phyloP scores from a whole-genome alignment of 1,140 invertebrate genomes.

The Mamestra configurata region DNA sequence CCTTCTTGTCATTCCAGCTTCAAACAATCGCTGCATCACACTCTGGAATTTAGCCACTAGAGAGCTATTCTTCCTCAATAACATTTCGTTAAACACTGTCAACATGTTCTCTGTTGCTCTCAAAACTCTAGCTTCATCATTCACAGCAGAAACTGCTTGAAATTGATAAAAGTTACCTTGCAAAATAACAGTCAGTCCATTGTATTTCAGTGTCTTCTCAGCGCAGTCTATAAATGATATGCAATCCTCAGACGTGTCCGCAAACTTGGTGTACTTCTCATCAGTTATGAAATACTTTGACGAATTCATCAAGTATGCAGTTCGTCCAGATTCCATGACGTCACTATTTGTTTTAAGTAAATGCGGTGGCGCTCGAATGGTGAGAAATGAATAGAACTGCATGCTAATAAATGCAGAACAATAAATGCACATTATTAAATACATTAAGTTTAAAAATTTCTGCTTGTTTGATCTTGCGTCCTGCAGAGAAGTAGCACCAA shows the following conservation, averaged over 20 bases:
- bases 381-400: conserved; percentile 76
- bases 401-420: conserved; percentile 72
- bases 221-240: conserved; percentile 67
- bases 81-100: conserved; percentile 77
- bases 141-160: conserved; percentile 67
- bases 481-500: conserved; percentile 68
- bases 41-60: conserved; percentile 60
- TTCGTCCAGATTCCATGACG: conserved; percentile 66
- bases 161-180: conserved; percentile 60
- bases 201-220: conserved; percentile 60
- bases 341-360: conserved; percentile 70
- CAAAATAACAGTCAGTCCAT: conserved; percentile 68
- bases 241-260: conserved; percentile 70
- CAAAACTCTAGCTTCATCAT: conserved; percentile 74
- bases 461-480: conserved; percentile 70
- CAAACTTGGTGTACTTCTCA: conserved; percentile 65
- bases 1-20: conserved; percentile 74
- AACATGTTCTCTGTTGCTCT: conserved; percentile 67
- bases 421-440: conserved; percentile 71
- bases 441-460: conserved; percentile 70
- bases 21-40: conserved; percentile 67
- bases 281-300: conserved; percentile 74
- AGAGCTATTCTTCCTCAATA: conserved; percentile 69
- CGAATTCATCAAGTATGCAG: conserved; percentile 59
- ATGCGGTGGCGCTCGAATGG: conserved; percentile 69